Conservation (phyloP, 2,888 invertebrate species). For the Strigamia crassipes region DNA sequence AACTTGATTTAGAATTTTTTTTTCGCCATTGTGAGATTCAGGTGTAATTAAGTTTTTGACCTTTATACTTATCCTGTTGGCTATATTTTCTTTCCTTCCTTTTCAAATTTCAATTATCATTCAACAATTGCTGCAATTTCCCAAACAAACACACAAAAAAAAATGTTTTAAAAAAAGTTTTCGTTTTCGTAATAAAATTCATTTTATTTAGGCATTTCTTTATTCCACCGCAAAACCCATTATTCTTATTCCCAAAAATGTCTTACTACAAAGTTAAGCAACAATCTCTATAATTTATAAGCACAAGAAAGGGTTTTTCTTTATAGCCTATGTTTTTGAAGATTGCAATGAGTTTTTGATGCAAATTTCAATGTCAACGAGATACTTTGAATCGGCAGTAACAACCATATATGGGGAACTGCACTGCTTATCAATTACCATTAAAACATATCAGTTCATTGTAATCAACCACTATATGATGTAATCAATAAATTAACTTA, state of each 20-base stretch:
- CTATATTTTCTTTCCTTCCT: background rate
- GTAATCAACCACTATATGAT: background rate
- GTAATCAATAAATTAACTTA: background rate
- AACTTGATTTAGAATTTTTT: no score
- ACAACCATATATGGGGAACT: background rate
- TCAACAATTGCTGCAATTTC: background rate
- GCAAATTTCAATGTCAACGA: constrained; percentile 22
- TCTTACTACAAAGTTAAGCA: background rate
- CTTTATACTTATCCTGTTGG: no score
- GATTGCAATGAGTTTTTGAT: background rate
- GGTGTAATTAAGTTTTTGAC: no score
- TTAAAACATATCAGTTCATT: constrained; percentile 6
- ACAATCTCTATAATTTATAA: background rate
- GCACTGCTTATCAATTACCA: background rate
- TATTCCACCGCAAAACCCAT: no score
- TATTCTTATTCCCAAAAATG: background rate
- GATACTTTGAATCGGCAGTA: background rate
- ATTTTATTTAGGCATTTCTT: no score
- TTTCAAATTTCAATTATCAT: constrained; percentile 5
- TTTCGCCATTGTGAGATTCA: no score
- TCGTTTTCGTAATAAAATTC: no score
- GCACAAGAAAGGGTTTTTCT: background rate
- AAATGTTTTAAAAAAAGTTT: no score
- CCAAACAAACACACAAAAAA: no score
- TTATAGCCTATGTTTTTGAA: background rate